Conservation (phyloP, 2,888 invertebrate genomes). For the Microctonus hyperodae region DNA sequence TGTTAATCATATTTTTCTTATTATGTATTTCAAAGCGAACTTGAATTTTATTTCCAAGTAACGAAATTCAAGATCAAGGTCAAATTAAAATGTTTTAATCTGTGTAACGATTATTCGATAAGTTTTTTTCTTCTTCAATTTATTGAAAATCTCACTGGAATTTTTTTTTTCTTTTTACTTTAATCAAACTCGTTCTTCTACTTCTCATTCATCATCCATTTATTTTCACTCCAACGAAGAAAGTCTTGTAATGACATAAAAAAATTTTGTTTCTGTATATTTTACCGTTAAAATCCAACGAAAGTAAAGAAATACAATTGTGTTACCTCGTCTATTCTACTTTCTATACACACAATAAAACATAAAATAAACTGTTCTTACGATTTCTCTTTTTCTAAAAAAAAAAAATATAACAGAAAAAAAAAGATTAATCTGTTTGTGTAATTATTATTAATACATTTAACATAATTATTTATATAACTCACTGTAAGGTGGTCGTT, state of each 20-base stretch:
- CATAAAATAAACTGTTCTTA: background rate
- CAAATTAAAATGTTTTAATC: background rate
- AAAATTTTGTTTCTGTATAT: background rate
- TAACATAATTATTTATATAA: conserved; percentile 31
- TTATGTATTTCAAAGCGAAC: background rate
- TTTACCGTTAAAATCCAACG: conserved; percentile 7
- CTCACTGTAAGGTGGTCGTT: conserved; percentile 67
- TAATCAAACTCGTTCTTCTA: background rate
- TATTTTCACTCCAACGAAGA: background rate
- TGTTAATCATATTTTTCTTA: background rate
- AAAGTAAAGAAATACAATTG: background rate
- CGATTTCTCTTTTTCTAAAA: conserved; percentile 7
- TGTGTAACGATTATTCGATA: background rate
- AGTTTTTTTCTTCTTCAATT: too few species aligned
- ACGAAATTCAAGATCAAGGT: conserved; percentile 1
- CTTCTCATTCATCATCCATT: background rate
- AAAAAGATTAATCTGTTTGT: too few species aligned
- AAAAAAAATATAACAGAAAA: background rate
- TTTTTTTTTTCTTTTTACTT: background rate
- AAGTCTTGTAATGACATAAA: background rate
- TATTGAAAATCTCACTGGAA: too few species aligned
- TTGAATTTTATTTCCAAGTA: background rate
- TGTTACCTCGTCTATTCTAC: background rate
- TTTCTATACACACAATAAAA: background rate
- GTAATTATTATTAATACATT: too few species aligned